Evolutionary conservation across 2,888 invertebrate species (phyloP).

Genomic region (Perithous albicinctus): DNA sequence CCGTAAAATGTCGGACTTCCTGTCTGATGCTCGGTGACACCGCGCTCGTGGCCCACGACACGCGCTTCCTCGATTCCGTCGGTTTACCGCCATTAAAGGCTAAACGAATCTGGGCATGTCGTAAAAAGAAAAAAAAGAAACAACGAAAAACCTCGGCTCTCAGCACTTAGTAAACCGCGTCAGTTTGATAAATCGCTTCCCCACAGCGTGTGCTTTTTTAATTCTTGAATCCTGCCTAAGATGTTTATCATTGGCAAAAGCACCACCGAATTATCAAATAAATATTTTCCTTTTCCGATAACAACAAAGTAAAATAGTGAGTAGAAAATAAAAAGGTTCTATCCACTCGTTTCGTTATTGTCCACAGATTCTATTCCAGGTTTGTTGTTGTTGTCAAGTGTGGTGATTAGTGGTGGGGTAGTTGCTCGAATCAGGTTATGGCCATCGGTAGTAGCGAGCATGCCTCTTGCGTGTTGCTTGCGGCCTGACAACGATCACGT

Average conservation of each 20-base stretch:
- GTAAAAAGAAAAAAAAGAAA: too few species aligned
- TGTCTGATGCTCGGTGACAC: constrained; percentile 48
- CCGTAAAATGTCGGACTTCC: constrained; percentile 71
- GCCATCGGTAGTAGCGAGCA: constrained; percentile 73
- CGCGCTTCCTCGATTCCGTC: constrained; percentile 32
- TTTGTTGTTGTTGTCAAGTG: constrained; percentile 64
- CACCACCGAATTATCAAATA: too few species aligned
- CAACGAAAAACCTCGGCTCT: too few species aligned
- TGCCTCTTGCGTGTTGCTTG: constrained; percentile 68
- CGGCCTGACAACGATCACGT: constrained; percentile 79
- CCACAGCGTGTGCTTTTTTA: too few species aligned
- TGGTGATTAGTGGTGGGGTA: constrained; percentile 14
- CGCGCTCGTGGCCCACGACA: constrained; percentile 25
- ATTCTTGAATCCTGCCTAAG: too few species aligned
- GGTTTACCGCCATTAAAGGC: constrained; percentile 54
- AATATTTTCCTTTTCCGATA: too few species aligned
- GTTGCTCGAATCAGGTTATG: constrained; percentile 76
- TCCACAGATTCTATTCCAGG: constrained; percentile 1
- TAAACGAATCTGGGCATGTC: constrained; percentile 52
- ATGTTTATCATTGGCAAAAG: too few species aligned
- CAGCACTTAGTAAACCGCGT: too few species aligned
- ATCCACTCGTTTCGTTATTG: not conserved
- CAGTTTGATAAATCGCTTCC: too few species aligned
- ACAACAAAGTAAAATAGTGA: too few species aligned
- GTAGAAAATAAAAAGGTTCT: too few species aligned